A percentile compares a stretch with the other conserved stretches of the same genome.
These are phyloP conservation scores for Acrocera orbiculus DNA, from an alignment of 2,888 invertebrate genomes.

Conservation along the genomic window DNA sequence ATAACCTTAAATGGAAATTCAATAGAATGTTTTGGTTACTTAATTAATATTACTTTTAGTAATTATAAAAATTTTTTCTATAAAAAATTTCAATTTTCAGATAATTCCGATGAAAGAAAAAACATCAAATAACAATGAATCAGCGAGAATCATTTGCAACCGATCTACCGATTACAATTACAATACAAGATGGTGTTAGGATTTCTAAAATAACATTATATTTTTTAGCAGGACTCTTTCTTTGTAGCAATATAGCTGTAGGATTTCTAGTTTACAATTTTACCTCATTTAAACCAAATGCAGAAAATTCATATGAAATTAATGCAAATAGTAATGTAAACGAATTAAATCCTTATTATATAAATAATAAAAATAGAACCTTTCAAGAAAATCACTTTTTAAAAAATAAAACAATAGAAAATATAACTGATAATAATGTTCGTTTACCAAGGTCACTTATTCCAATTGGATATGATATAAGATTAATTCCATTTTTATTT, in stretches of 20 bases:
- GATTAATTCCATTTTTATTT: conserved; percentile 51
- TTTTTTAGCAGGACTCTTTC: conserved; percentile 43
- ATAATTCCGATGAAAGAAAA: too few relatives aligned
- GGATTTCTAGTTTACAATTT: conserved; percentile 62
- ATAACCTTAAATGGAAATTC: too few relatives aligned
- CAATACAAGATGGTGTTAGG: conserved; percentile 35
- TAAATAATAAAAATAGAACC: neutral
- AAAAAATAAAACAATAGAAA: conserved; percentile 4
- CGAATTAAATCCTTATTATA: neutral
- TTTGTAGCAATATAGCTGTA: conserved; percentile 47
- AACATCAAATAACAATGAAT: too few relatives aligned
- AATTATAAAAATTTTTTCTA: too few relatives aligned
- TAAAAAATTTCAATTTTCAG: too few relatives aligned
- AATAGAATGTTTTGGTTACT: too few relatives aligned
- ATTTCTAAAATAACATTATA: conserved; percentile 46
- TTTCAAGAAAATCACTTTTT: neutral
- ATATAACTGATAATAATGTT: conserved; percentile 37
- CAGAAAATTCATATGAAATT: conserved; percentile 14
- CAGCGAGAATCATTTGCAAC: conserved; percentile 16
- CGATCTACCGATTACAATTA: conserved; percentile 18
- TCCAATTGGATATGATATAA: conserved; percentile 51
- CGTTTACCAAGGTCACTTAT: conserved; percentile 48
- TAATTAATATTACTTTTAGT: too few relatives aligned
- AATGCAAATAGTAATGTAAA: conserved; percentile 13
- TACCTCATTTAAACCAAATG: conserved; percentile 44